These are phyloP conservation scores for Phymorhynchus buccinoides DNA, from an alignment of 1,140 invertebrate species.

Conservation along the genomic window DNA sequence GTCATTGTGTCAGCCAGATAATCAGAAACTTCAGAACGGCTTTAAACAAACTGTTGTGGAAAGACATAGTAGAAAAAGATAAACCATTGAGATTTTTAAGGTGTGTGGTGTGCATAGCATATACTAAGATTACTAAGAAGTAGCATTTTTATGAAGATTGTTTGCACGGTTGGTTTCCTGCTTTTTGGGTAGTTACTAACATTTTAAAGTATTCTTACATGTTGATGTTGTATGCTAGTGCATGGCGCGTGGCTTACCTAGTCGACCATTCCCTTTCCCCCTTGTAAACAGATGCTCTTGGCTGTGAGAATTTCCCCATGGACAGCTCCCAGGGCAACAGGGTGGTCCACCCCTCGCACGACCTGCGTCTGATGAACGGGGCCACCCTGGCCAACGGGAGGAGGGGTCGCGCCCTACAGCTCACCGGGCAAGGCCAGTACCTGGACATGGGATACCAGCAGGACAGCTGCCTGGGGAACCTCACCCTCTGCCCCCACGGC, in stretches of 20 bases:
- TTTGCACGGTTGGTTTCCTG: too few species aligned
- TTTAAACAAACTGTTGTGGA: too few species aligned
- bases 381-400: constrained; percentile 57
- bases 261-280: background rate
- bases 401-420: constrained; percentile 57
- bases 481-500: constrained; percentile 67
- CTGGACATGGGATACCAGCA: constrained; percentile 62
- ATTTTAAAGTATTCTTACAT: too few species aligned
- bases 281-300: constrained; percentile 57
- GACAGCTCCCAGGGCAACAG: constrained; percentile 54
- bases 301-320: constrained; percentile 68
- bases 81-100: too few species aligned
- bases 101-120: too few species aligned
- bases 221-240: background rate
- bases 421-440: constrained; percentile 66
- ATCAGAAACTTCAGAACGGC: too few species aligned
- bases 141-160: too few species aligned
- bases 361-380: constrained; percentile 64
- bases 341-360: constrained; percentile 59
- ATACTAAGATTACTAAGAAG: too few species aligned
- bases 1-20: too few species aligned
- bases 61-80: too few species aligned
- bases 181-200: too few species aligned
- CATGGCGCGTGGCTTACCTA: background rate
- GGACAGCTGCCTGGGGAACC: constrained; percentile 67